Conservation (phyloP, 2,797 vertebrate species). For the Gobionotothen gibberifrons region DNA sequence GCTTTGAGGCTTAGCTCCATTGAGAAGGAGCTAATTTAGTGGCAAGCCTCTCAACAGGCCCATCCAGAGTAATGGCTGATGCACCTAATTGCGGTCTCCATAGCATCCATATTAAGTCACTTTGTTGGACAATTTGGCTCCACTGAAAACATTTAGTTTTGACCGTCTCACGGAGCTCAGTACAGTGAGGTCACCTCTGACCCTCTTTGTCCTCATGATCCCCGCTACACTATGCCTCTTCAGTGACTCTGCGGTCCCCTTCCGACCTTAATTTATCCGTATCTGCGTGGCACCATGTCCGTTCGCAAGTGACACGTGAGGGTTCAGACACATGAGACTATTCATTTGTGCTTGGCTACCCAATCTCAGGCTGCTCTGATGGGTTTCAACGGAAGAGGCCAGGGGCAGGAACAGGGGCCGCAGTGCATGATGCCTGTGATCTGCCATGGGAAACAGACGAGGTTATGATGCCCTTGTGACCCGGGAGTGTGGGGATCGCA, state of each 20-base stretch:
- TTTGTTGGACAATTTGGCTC: constrained; percentile 20
- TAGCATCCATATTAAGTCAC: constrained; percentile 16
- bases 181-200: constrained; percentile 35
- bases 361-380: constrained; percentile 63
- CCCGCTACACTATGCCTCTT: constrained; percentile 8
- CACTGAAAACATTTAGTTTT: constrained; percentile 30
- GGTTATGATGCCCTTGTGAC: constrained; percentile 69
- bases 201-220: constrained; percentile 1
- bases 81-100: not conserved
- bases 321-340: constrained; percentile 63
- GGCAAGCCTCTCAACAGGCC: not conserved
- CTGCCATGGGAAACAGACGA: constrained; percentile 62
- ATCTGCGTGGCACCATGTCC: constrained; percentile 38
- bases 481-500: constrained; percentile 59
- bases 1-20: constrained; percentile 35
- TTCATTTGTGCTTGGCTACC: constrained; percentile 64
- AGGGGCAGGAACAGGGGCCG: constrained; percentile 50
- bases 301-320: constrained; percentile 61
- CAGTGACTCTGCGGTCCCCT: constrained; percentile 1
- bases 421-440: constrained; percentile 63
- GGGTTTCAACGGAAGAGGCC: constrained; percentile 57
- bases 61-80: constrained; percentile 2
- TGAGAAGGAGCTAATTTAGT: constrained; percentile 25
- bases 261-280: constrained; percentile 35
- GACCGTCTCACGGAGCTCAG: constrained; percentile 18